These are phyloP conservation scores for Drosophila lini DNA, from an alignment of 1,140 invertebrate species.

Conservation along the genomic window DNA sequence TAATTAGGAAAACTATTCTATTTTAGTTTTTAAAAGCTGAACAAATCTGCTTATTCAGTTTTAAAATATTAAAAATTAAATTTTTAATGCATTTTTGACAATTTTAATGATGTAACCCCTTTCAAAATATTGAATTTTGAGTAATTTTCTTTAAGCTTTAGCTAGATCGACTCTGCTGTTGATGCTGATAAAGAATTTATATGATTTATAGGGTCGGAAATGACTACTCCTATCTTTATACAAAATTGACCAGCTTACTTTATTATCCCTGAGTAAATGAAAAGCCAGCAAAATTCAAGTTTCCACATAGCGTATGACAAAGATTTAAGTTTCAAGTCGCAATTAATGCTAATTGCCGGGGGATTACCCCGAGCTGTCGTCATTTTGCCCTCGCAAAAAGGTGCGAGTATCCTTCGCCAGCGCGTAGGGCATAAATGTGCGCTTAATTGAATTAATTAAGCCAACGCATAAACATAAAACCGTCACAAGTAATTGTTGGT, in stretches of 20 bases:
- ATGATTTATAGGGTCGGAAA: background rate
- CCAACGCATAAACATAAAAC: conserved; percentile 80
- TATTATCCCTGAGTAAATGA: background rate
- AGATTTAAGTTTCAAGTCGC: conserved; percentile 73
- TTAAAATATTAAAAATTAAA: no score
- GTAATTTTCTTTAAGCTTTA: no score
- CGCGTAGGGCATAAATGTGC: conserved; percentile 67
- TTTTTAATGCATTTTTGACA: no score
- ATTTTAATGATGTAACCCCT: no score
- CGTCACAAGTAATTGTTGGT: conserved; percentile 74
- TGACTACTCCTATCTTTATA: no score
- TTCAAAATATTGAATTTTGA: no score
- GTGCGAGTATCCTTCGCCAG: conserved; percentile 36
- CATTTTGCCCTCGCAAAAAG: conserved; percentile 52
- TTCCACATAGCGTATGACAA: conserved; percentile 46
- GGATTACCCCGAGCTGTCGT: conserved; percentile 50
- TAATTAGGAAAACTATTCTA: no score
- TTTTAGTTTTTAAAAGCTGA: no score
- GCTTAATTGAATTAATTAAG: conserved; percentile 81
- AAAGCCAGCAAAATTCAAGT: conserved; percentile 17
- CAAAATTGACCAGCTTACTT: background rate
- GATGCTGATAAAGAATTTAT: no score
- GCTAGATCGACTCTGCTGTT: no score
- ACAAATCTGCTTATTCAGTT: no score
- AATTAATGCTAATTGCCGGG: conserved; percentile 76